Evolutionary conservation across 2,888 invertebrate genomes (phyloP).

Genomic region (Nasonia oneida): DNA sequence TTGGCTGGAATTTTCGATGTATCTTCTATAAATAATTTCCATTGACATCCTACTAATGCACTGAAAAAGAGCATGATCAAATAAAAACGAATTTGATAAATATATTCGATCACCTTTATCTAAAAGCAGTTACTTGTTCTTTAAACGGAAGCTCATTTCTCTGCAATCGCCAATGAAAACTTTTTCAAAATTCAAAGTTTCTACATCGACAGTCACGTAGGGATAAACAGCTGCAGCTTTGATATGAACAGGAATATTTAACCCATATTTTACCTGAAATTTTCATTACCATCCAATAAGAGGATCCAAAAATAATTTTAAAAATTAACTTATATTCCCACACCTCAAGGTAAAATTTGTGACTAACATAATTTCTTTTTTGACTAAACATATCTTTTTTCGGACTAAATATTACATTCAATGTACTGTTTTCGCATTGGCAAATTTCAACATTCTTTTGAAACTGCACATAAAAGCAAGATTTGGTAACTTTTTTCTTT

Average conservation of each 20-base stretch:
- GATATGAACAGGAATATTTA: slow-evolving; percentile 82
- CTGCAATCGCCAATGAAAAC: slow-evolving; percentile 83
- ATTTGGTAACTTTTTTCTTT: slow-evolving; percentile 63
- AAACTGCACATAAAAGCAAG: slow-evolving; percentile 75
- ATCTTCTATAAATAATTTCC: slow-evolving; percentile 77
- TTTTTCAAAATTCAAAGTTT: slow-evolving; percentile 81
- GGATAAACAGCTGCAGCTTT: slow-evolving; percentile 83
- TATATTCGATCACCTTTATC: not conserved
- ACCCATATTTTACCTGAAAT: slow-evolving; percentile 81
- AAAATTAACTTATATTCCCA: not conserved
- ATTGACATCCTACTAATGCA: slow-evolving; percentile 82
- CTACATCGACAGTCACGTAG: slow-evolving; percentile 79
- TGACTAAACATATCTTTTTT: slow-evolving; percentile 71
- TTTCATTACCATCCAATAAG: not conserved
- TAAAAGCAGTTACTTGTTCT: slow-evolving; percentile 80
- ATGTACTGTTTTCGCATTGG: slow-evolving; percentile 79
- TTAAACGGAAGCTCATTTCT: slow-evolving; percentile 80
- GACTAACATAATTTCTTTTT: slow-evolving; percentile 24
- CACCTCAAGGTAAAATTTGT: slow-evolving; percentile 56
- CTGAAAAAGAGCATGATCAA: slow-evolving; percentile 72
- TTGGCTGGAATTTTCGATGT: slow-evolving; percentile 61
- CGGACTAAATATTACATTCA: slow-evolving; percentile 82
- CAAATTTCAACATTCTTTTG: slow-evolving; percentile 77
- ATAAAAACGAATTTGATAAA: not conserved
- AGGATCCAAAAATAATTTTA: not conserved